Evolutionary conservation across 2,113 vertebrate genomes (phyloP), one percentile per base, ranked within the genome.

Genomic region (Caloenas nicobarica): DNA sequence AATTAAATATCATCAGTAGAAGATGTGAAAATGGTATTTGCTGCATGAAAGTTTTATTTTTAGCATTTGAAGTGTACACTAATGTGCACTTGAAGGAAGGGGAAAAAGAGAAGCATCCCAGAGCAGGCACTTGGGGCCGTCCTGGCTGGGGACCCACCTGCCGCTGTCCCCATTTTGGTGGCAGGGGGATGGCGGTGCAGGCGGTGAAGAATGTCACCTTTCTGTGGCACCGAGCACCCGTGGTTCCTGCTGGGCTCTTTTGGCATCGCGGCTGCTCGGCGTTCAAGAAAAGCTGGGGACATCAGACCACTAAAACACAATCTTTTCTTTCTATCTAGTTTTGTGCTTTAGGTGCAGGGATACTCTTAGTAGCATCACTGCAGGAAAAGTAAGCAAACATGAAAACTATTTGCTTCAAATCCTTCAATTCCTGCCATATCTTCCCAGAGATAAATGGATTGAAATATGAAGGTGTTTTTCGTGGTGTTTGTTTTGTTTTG

Each of bases 191-290:
- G 17, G 46, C 56, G 61, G 28, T 0, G 1, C 16, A 34, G 36
- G 0, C 4, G 0, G 23, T 61, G 23, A 73, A 81, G 58, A 68
- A 62, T 54, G 46, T 62, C 40, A 36, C 51, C 60, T 83, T 57
- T 24, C 42, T 1, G 2, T 69, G 40, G 14, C 1, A 2, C 56
- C 38, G 51, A 73, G 44, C 40, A 48, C 44, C 18, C 11, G 10
- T 40, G 26, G 3, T 44, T 70, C 51, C 77, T 5, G 1, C 23
- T 42, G 51, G 26, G 10, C 4, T 71, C 46, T 61, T 1, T 10
- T 79, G 53, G 26, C 38, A 21, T 65, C 0, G 0, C 0, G 4
- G 7, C 29, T 73, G 29, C 26, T 79, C 0, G 0, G 16, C 7
- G n/a, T 66, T 66, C 24, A 7, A n/a, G 60, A 15, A 77, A 65